Base-by-base conservation (phyloP, 2,113 vertebrate species). In the Gavialis gangeticus region DNA sequence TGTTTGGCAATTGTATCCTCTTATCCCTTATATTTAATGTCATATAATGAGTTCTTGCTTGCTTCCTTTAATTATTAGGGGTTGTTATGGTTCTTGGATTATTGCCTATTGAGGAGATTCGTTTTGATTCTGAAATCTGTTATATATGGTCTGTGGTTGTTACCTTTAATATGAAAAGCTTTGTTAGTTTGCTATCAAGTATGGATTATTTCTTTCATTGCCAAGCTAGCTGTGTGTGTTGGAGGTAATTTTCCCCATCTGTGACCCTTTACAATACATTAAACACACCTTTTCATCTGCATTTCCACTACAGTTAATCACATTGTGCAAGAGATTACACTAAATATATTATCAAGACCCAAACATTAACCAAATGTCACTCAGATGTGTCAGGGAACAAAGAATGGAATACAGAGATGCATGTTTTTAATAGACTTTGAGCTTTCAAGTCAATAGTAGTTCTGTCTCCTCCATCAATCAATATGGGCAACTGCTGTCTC, bases 161-260 rank as follows among this genome's bases (percentile, higher is more conserved):
- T 96, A 94, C 73, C 10, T 3, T 46, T 77, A 94, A 86, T 66
- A 89, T 90, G 91, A 95, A 96, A 96, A 81, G 27, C 2, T 2
- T 66, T 82, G 69, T 11, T 71, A 75, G 66, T 66, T 60, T 88
- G 64, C 77, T 80, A 94, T 92, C 85, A 92, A 95, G 94, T 94
- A 96, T 92, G 89, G 92, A 97, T 98, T 97, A 96, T 95, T 58
- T 87, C 87, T 94, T 97, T 93, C 95, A 94, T 88, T 97, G 95
- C 88, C 71, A 85, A 88, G 92, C 93, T 92, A 92, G 75, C 92
- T 97, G 90, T 79, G 93, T 94, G 97, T 95, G 75, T 93, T 96
- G 73, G 82, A 95, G 86, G 81, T 94, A 96, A 94, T 96, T 86
- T 71, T 95, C 24, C 25, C 84, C 95, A 97, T 97, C 96, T 97